Evolutionary conservation across 2,797 vertebrate genomes (phyloP).

Genomic region (Ctenopoma kingsleyae): DNA sequence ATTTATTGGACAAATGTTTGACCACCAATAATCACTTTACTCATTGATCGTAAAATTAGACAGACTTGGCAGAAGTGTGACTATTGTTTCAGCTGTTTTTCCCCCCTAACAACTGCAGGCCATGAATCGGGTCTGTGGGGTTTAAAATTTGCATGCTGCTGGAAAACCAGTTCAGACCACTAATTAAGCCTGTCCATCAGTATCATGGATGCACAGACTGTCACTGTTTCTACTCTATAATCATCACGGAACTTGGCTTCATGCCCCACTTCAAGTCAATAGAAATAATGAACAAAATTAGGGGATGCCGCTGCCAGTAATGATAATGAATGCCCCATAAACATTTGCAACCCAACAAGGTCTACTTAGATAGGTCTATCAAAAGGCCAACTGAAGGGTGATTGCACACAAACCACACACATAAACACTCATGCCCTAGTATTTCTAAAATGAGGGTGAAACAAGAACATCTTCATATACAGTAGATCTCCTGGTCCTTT

Average conservation of each 20-base stretch:
- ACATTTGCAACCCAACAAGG: slow-evolving; percentile 47
- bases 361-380: slow-evolving; percentile 31
- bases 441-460: slow-evolving; percentile 34
- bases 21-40: slow-evolving; percentile 11
- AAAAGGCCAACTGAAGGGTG: slow-evolving; percentile 34
- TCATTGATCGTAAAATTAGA: slow-evolving; percentile 16
- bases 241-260: slow-evolving; percentile 61
- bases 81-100: slow-evolving; percentile 36
- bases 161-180: slow-evolving; percentile 54
- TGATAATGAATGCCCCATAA: slow-evolving; percentile 62
- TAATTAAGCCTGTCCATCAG: slow-evolving; percentile 63
- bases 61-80: slow-evolving; percentile 2
- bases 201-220: slow-evolving; percentile 51
- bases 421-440: neutral
- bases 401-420: slow-evolving; percentile 23
- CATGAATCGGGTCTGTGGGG: slow-evolving; percentile 30
- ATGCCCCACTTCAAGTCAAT: slow-evolving; percentile 59
- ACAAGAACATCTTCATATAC: slow-evolving; percentile 20
- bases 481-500: slow-evolving; percentile 19
- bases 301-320: slow-evolving; percentile 58
- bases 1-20: too few relatives aligned
- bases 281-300: slow-evolving; percentile 71
- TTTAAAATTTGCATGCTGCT: slow-evolving; percentile 49
- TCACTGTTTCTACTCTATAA: slow-evolving; percentile 62
- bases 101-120: slow-evolving; percentile 34